A percentile compares a stretch with the other conserved stretches of the same genome.
Conservation (phyloP, 2,888 invertebrate species). For the Mactromeris polynyma region DNA sequence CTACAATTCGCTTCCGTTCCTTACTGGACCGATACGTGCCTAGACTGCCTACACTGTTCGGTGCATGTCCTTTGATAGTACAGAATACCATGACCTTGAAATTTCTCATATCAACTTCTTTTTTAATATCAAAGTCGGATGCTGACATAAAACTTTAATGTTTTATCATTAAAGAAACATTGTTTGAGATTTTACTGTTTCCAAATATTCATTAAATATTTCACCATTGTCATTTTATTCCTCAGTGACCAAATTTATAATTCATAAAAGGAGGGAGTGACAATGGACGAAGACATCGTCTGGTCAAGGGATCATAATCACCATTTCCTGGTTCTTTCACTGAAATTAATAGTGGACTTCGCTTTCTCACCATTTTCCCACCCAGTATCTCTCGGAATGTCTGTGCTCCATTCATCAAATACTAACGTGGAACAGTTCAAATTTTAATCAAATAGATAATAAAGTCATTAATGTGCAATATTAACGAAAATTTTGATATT, state of each 20-base stretch:
- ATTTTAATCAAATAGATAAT: constrained; percentile 15
- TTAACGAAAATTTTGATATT: constrained; percentile 1
- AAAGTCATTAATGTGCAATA: not conserved
- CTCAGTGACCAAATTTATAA: constrained; percentile 17
- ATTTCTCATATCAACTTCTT: not conserved
- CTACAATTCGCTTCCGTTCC: not conserved
- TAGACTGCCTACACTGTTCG: not conserved
- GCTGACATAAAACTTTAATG: not conserved
- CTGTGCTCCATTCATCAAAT: not conserved
- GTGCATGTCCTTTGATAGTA: not conserved
- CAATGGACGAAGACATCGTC: not conserved
- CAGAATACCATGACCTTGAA: not conserved
- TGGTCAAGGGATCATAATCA: constrained; percentile 11
- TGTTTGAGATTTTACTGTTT: not conserved
- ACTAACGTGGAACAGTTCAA: not conserved
- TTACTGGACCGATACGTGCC: not conserved
- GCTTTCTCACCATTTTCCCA: constrained; percentile 1
- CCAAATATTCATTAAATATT: constrained; percentile 8
- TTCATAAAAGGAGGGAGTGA: not conserved
- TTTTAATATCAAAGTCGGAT: not conserved
- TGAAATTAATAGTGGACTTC: not conserved
- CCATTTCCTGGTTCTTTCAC: not conserved
- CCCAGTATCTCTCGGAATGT: not conserved
- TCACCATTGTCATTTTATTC: constrained; percentile 1
- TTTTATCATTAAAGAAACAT: constrained; percentile 12